These are phyloP conservation scores for Periphyllus acericola DNA, from an alignment of 2,888 invertebrate genomes.

Conservation along the genomic window DNA sequence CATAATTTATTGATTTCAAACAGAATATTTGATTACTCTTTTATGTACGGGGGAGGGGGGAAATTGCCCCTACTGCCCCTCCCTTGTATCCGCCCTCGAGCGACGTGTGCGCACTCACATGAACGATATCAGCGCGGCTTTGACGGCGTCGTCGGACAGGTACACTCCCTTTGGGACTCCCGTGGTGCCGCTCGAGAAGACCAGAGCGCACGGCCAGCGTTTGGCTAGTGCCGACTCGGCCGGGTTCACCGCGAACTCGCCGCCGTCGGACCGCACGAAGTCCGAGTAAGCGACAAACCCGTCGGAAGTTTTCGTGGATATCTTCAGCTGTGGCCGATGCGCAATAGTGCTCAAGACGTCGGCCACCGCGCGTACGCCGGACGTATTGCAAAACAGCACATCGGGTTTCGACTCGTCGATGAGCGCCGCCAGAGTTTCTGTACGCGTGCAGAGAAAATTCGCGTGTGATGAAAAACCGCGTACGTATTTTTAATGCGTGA, in stretches of 20 bases:
- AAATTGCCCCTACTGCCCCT: too few relatives aligned
- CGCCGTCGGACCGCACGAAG: neutral
- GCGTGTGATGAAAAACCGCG: too few relatives aligned
- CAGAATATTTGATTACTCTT: too few relatives aligned
- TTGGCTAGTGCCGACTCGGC: too few relatives aligned
- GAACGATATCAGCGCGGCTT: neutral
- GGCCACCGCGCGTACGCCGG: neutral
- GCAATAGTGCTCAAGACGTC: neutral
- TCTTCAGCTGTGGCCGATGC: neutral
- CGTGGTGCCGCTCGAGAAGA: constrained; percentile 28
- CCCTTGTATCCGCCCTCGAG: too few relatives aligned
- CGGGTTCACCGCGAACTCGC: neutral
- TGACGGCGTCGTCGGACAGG: constrained; percentile 27
- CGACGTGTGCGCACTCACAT: neutral
- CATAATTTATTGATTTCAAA: too few relatives aligned
- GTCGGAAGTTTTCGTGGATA: neutral
- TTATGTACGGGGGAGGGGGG: too few relatives aligned
- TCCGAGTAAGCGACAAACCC: neutral
- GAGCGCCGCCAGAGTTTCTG: neutral
- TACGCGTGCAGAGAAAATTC: too few relatives aligned
- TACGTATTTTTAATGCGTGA: too few relatives aligned
- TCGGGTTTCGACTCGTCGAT: constrained; percentile 1
- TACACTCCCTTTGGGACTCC: constrained; percentile 25
- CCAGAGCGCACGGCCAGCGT: neutral
- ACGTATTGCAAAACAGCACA: constrained; percentile 9